Percentiles rank a stretch among this genome's conserved stretches.
Conservation (phyloP, 2,113 vertebrate genomes). For the Trogon surrucura region DNA sequence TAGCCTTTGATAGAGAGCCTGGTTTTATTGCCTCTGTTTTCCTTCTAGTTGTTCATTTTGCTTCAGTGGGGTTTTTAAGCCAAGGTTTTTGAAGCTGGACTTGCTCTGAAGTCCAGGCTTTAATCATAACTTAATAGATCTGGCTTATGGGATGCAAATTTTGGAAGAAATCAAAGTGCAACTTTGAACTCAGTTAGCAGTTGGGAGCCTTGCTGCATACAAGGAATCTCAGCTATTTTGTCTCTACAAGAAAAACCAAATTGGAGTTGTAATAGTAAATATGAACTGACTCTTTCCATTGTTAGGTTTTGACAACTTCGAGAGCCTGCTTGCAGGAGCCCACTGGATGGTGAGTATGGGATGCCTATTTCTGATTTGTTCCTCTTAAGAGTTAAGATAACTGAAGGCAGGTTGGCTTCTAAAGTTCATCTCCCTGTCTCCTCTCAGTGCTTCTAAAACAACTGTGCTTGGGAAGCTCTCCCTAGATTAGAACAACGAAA, state of each 20-base stretch:
- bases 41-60: background rate
- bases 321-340: constrained; percentile 90
- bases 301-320: constrained; percentile 88
- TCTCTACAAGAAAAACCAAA: background rate
- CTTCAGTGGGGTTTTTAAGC: background rate
- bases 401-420: background rate
- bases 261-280: background rate
- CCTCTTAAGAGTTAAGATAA: background rate
- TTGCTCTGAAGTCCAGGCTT: background rate
- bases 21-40: background rate
- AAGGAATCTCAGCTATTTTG: background rate
- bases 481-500: background rate
- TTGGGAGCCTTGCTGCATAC: background rate
- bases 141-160: background rate
- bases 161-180: background rate
- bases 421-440: background rate
- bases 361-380: background rate
- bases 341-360: constrained; percentile 93
- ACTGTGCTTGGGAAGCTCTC: background rate
- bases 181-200: background rate
- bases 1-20: background rate
- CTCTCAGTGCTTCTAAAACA: background rate
- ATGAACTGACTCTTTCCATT: background rate
- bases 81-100: background rate
- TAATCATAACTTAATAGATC: background rate